Evolutionary conservation across 2,888 invertebrate genomes (phyloP).

Genomic region (Dynastes hyllus): DNA sequence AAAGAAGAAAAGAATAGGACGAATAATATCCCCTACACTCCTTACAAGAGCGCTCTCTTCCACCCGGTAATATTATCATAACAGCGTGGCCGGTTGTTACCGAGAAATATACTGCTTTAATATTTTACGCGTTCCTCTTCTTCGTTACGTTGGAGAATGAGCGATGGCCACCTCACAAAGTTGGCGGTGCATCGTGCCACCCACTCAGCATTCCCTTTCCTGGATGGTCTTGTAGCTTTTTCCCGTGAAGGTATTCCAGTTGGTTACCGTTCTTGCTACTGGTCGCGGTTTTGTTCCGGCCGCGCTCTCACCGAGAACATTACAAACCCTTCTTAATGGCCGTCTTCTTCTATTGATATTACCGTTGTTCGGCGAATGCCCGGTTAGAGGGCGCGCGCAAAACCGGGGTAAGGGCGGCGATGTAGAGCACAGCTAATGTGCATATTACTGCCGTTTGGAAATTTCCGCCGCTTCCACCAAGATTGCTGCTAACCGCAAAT

Average conservation of each 20-base stretch:
- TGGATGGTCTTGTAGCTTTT: too few relatives aligned
- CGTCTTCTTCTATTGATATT: constrained; percentile 62
- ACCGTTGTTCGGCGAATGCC: constrained; percentile 54
- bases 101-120: constrained; percentile 64
- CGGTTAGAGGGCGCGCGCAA: too few relatives aligned
- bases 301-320: constrained; percentile 58
- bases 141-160: constrained; percentile 47
- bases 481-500: constrained; percentile 31
- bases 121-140: constrained; percentile 62
- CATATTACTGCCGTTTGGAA: constrained; percentile 54
- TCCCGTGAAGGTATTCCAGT: neutral
- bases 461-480: constrained; percentile 27
- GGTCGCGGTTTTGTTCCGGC: neutral
- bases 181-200: constrained; percentile 62
- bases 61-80: constrained; percentile 64
- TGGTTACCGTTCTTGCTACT: neutral
- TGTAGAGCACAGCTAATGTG: constrained; percentile 55
- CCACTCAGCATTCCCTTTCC: too few relatives aligned
- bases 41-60: constrained; percentile 56
- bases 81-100: constrained; percentile 62
- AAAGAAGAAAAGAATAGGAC: constrained; percentile 58
- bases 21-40: constrained; percentile 53
- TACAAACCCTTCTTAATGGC: constrained; percentile 62
- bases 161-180: constrained; percentile 54
- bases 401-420: neutral